These are phyloP conservation scores for Aptenodytes forsteri DNA, from an alignment of 2,113 vertebrate species.

Conservation along the genomic window DNA sequence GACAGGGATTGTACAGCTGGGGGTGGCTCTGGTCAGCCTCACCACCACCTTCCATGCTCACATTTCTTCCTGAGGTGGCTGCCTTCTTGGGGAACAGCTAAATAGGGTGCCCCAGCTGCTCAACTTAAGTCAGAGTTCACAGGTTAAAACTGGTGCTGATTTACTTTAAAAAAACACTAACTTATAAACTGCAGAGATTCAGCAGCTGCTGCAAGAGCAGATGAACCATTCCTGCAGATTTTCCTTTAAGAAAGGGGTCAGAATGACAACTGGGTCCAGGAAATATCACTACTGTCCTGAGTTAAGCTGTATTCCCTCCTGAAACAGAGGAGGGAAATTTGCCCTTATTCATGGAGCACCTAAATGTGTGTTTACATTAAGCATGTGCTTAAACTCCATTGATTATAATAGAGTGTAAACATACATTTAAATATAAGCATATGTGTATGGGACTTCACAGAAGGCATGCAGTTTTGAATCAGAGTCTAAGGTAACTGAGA, in stretches of 20 bases:
- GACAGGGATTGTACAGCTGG: neutral
- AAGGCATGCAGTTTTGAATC: neutral
- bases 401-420: neutral
- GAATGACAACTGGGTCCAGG: neutral
- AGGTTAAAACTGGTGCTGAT: neutral
- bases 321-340: neutral
- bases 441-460: neutral
- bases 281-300: neutral
- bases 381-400: neutral
- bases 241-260: neutral
- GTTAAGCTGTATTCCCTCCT: neutral
- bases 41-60: neutral
- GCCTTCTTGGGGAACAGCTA: neutral
- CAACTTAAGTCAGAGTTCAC: neutral
- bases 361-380: neutral
- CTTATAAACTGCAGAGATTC: neutral
- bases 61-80: neutral
- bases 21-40: neutral
- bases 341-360: neutral
- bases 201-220: neutral
- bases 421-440: neutral
- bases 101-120: neutral
- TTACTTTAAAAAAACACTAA: neutral
- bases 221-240: neutral
- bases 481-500: neutral